Evolutionary conservation across 1,140 invertebrate genomes (phyloP).

Genomic region (Anastrepha obliqua): DNA sequence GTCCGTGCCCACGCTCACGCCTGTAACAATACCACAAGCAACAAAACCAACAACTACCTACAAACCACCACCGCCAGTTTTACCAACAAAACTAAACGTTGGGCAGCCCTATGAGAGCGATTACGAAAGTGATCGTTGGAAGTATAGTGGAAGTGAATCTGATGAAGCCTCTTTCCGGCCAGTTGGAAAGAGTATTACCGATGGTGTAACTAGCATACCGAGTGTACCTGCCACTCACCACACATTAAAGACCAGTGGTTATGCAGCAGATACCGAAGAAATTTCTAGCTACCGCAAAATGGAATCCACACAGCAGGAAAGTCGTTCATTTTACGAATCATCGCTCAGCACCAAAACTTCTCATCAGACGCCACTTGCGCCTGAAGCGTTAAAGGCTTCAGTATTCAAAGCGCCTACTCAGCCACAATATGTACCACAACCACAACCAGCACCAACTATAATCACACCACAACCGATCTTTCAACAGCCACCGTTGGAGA

Average conservation of each 20-base stretch:
- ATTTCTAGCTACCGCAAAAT: conserved; percentile 71
- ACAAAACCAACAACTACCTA: conserved; percentile 54
- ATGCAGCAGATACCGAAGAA: conserved; percentile 84
- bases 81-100: conserved; percentile 80
- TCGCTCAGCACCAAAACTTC: conserved; percentile 51
- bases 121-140: conserved; percentile 85
- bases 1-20: conserved; percentile 73
- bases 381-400: conserved; percentile 30
- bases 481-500: neutral
- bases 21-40: conserved; percentile 58
- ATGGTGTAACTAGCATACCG: conserved; percentile 55
- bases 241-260: conserved; percentile 78
- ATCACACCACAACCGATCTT: neutral
- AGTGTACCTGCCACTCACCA: conserved; percentile 29
- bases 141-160: conserved; percentile 80
- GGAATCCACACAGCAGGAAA: conserved; percentile 58
- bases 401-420: neutral
- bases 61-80: conserved; percentile 76
- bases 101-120: conserved; percentile 80
- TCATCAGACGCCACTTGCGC: conserved; percentile 54
- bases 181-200: conserved; percentile 75
- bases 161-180: conserved; percentile 79
- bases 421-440: conserved; percentile 46
- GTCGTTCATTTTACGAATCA: conserved; percentile 41
- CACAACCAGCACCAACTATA: neutral